Evolutionary conservation across 23 tunicate genomes (phyloP).

Genomic region (Trididemnum nubilum): DNA sequence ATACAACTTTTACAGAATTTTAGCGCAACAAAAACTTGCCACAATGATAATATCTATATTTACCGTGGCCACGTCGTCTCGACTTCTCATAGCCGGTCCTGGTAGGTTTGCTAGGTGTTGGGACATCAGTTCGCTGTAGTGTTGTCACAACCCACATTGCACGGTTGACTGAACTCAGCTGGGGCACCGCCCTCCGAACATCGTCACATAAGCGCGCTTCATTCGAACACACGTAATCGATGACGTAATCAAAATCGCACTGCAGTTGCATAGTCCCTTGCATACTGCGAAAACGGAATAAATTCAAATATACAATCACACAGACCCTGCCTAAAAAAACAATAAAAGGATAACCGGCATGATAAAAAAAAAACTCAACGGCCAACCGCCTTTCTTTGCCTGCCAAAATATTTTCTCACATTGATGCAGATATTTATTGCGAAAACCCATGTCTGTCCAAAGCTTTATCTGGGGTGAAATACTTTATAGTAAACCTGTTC

Average conservation of each 20-base stretch:
- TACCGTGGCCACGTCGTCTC: conserved; percentile 15
- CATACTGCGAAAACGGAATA: conserved; percentile 38
- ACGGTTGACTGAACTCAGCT: conserved; percentile 47
- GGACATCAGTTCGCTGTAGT: conserved; percentile 57
- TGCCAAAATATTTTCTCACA: no score
- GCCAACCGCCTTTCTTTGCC: no score
- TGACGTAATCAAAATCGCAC: conserved; percentile 57
- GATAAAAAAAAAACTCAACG: no score
- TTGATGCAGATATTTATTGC: no score
- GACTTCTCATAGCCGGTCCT: conserved; percentile 25
- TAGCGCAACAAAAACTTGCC: no score
- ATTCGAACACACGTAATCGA: conserved; percentile 50
- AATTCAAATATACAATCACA: background rate
- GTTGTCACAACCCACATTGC: conserved; percentile 45
- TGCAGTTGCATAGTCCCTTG: conserved; percentile 81
- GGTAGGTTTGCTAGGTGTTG: background rate
- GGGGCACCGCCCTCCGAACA: conserved; percentile 39
- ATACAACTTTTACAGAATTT: no score
- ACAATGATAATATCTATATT: background rate
- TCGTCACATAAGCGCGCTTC: conserved; percentile 37
- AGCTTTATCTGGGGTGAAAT: no score
- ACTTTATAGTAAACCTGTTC: no score
- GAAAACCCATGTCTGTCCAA: no score
- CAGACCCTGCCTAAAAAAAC: background rate
- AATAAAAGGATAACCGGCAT: background rate